Base-by-base conservation (phyloP, 2,888 invertebrate species). In the Cynaeus angustus region DNA sequence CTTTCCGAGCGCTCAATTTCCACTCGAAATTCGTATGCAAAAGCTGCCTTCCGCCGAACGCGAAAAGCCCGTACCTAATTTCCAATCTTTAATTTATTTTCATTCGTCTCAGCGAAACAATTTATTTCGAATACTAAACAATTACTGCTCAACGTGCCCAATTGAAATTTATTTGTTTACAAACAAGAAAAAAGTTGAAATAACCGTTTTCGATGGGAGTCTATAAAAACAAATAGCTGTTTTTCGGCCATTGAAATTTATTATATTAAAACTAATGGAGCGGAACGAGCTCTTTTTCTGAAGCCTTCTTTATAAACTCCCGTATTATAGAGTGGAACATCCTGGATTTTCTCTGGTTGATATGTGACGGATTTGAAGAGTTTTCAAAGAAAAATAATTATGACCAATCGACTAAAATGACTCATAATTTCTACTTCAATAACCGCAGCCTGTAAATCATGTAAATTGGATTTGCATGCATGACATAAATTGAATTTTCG, bases 401-500 rank as follows among this genome's bases (percentile, higher is more conserved):
- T 21, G 28, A 59, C 61, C 73, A 73, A 71, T 75, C 68, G 75
- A 68, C 67, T 70, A 66, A 66, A 73, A 69, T 65, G 73, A 59
- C 53, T 62, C 56, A 68, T 72, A 75, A 72, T 72, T 74, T 75
- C 75, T 66, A 67, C 61, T 72, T 71, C 72, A 70, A 67, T 70
- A 69, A 66, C 70, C 62, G 43, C 66, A 66, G 68, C 55, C 69
- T 73, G 74, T 75, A 74, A 74, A 73, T 75, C 75, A 72, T 38
- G 33, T 41, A 74, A 74, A 75, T 75, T 74, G 73, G 56, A 72
- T 74, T 73, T 73, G 73, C 71, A 75, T 75, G 68, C 68, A 66
- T 45, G 65, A 71, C 53, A 72, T 74, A 75, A 74, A 75, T 75
- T 75, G 72, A 72, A 75, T 74, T 73, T 73, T 72, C 69, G 67